Conservation (phyloP, 2,888 invertebrate genomes). For the Epinotia brunnichana region DNA sequence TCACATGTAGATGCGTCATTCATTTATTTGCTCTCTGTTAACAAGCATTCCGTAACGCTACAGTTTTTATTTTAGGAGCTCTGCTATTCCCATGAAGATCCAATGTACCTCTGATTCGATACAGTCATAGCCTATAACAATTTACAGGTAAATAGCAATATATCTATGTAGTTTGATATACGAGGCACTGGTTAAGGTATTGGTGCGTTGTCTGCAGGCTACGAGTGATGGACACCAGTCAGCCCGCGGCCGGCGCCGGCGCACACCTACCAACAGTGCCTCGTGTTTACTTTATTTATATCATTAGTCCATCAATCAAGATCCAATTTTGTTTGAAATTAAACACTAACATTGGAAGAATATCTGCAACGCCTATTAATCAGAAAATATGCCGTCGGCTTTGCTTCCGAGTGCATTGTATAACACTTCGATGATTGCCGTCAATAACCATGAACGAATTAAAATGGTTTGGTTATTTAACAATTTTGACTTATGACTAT, state of each 20-base stretch:
- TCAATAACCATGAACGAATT: conserved; percentile 42
- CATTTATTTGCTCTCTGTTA: conserved; percentile 12
- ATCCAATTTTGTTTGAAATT: conserved; percentile 78
- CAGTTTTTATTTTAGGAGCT: background rate
- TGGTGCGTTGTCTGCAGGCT: conserved; percentile 56
- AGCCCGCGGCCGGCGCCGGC: conserved; percentile 64
- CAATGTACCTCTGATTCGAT: conserved; percentile 15
- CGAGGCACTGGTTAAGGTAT: conserved; percentile 58
- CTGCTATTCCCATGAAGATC: conserved; percentile 9
- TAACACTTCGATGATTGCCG: conserved; percentile 43
- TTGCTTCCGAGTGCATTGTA: conserved; percentile 50
- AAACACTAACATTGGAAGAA: conserved; percentile 78
- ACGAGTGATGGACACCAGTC: conserved; percentile 61
- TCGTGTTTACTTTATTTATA: conserved; percentile 81
- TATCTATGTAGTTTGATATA: conserved; percentile 51
- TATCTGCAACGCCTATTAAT: conserved; percentile 74
- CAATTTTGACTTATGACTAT: conserved; percentile 36
- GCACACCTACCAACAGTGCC: conserved; percentile 66
- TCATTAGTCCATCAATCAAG: conserved; percentile 83
- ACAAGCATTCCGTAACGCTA: conserved; percentile 17
- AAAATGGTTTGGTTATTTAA: conserved; percentile 41
- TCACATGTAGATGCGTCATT: conserved; percentile 17
- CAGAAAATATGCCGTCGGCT: conserved; percentile 58
- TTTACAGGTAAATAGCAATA: conserved; percentile 37
- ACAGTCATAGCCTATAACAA: conserved; percentile 33